Conservation (phyloP, 1,140 invertebrate genomes). For the Nylanderia fulva region DNA sequence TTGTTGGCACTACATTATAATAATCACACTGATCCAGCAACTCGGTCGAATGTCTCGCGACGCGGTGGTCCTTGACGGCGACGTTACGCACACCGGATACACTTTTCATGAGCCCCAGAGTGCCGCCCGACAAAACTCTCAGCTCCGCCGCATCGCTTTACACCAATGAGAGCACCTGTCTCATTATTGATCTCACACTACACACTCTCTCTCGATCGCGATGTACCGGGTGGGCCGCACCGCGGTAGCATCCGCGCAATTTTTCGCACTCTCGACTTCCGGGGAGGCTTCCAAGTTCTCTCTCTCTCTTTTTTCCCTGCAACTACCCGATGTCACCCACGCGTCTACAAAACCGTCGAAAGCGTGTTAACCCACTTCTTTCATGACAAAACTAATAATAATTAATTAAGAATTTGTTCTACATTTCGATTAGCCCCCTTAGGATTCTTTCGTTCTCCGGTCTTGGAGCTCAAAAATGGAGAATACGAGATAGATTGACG, state of each 20-base stretch:
- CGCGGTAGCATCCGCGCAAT: slow-evolving; percentile 22
- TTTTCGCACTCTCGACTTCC: slow-evolving; percentile 15
- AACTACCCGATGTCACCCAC: slow-evolving; percentile 17
- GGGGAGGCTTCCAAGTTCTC: neutral
- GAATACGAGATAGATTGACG: too few species aligned
- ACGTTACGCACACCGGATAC: slow-evolving; percentile 69
- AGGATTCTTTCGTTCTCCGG: too few species aligned
- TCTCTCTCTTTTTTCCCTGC: neutral
- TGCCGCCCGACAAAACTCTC: slow-evolving; percentile 50
- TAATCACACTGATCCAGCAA: slow-evolving; percentile 79
- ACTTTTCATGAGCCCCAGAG: slow-evolving; percentile 64
- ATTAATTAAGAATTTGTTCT: too few species aligned
- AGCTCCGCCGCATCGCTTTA: slow-evolving; percentile 46
- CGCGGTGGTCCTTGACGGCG: slow-evolving; percentile 68
- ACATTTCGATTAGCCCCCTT: too few species aligned
- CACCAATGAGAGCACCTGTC: slow-evolving; percentile 64
- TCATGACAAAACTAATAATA: too few species aligned
- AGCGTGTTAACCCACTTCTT: slow-evolving; percentile 13
- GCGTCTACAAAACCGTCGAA: slow-evolving; percentile 40
- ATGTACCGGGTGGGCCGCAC: slow-evolving; percentile 51
- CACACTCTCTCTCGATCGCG: slow-evolving; percentile 63
- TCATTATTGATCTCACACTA: slow-evolving; percentile 69
- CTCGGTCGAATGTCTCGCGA: slow-evolving; percentile 79
- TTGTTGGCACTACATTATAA: slow-evolving; percentile 83
- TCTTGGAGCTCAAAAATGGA: too few species aligned